phyloP scores from a whole-genome alignment of 2,797 vertebrate genomes.

The Pelochelys cantorii region DNA sequence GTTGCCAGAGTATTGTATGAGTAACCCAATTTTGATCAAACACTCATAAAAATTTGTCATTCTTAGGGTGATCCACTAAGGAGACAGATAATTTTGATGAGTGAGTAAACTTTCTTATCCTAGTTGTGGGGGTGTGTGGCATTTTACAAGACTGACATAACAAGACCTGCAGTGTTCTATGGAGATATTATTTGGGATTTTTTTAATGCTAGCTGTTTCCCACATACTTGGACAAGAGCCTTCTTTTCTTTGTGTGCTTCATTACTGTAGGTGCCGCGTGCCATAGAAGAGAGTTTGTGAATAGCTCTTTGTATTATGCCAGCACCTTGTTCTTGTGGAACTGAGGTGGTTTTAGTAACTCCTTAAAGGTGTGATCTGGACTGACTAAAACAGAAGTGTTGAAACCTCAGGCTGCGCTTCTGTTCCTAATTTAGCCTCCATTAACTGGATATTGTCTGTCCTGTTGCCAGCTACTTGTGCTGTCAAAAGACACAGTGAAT shows the following conservation, averaged over 20 bases:
- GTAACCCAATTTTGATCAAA: neutral
- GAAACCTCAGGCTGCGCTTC: no score
- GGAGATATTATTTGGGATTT: neutral
- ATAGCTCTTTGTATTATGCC: neutral
- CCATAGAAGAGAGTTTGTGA: neutral
- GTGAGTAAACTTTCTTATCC: neutral
- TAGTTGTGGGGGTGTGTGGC: neutral
- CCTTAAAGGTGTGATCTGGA: neutral
- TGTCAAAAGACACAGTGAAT: neutral
- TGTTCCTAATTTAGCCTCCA: neutral
- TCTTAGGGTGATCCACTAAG: neutral
- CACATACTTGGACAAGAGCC: neutral
- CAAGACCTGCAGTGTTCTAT: no score
- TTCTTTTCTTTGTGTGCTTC: neutral
- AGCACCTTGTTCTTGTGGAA: neutral
- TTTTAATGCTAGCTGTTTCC: neutral
- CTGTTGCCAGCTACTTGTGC: no score
- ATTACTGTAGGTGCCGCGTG: neutral
- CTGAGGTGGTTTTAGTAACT: neutral
- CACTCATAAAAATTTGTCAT: no score
- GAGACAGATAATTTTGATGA: neutral
- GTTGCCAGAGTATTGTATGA: neutral
- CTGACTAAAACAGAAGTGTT: neutral
- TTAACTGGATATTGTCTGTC: neutral
- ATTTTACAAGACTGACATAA: neutral